These are phyloP conservation scores for Acronicta alni DNA, from an alignment of 2,888 invertebrate species.

Conservation along the genomic window DNA sequence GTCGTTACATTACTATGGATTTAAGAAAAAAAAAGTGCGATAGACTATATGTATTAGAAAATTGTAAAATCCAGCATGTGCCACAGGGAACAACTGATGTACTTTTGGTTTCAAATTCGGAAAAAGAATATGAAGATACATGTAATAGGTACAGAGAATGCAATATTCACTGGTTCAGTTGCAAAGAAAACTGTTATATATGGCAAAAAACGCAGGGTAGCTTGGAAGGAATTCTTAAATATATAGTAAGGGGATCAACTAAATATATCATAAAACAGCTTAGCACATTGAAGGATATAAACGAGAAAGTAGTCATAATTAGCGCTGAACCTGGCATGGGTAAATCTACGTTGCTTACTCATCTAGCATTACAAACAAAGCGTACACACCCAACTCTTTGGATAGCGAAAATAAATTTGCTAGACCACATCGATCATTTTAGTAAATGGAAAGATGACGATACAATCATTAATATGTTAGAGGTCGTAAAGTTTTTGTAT, in stretches of 20 bases:
- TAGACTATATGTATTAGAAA: neutral
- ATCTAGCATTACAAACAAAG: conserved; percentile 43
- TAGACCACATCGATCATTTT: conserved; percentile 14
- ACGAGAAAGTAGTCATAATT: conserved; percentile 39
- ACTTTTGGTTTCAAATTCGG: conserved; percentile 14
- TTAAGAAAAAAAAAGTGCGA: neutral
- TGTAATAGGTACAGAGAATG: conserved; percentile 4
- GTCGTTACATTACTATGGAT: conserved; percentile 21
- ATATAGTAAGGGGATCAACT: conserved; percentile 2
- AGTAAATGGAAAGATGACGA: conserved; percentile 15
- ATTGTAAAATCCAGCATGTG: neutral
- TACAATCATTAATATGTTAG: conserved; percentile 1
- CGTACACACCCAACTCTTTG: conserved; percentile 23
- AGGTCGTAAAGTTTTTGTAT: conserved; percentile 16
- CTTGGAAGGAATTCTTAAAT: conserved; percentile 9
- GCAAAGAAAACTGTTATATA: neutral
- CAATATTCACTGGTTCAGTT: conserved; percentile 30
- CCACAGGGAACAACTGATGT: conserved; percentile 9
- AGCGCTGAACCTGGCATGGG: conserved; percentile 50
- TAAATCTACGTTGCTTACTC: conserved; percentile 44
- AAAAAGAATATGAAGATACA: conserved; percentile 9
- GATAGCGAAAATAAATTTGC: conserved; percentile 43
- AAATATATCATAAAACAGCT: neutral
- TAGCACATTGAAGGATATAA: conserved; percentile 19
- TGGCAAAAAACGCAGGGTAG: conserved; percentile 21